Conservation (phyloP, 2,888 invertebrate species). For the Monochamus alternatus region DNA sequence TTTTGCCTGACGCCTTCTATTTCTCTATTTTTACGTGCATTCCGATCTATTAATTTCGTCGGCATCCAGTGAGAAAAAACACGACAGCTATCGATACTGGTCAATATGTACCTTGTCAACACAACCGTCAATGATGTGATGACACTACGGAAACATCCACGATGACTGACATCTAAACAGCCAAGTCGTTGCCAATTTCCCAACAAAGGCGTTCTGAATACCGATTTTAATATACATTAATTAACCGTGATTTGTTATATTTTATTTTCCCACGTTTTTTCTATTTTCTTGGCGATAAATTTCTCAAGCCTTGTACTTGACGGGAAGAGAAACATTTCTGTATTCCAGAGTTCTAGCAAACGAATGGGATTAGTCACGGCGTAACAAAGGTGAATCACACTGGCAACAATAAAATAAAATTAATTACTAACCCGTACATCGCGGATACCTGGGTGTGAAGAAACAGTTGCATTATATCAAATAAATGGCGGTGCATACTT, state of each 20-base stretch:
- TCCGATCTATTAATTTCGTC: too few relatives aligned
- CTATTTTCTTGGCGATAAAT: slow-evolving; percentile 4
- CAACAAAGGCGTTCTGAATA: background rate
- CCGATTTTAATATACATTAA: too few relatives aligned
- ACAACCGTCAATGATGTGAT: background rate
- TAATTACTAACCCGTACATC: background rate
- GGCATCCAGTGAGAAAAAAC: too few relatives aligned
- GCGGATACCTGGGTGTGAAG: too few relatives aligned
- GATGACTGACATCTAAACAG: background rate
- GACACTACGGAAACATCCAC: background rate
- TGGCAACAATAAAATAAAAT: background rate
- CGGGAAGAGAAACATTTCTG: background rate
- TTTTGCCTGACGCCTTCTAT: too few relatives aligned
- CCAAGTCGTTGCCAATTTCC: background rate
- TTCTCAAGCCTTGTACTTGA: background rate
- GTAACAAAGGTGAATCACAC: slow-evolving; percentile 1
- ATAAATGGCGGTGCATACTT: too few relatives aligned
- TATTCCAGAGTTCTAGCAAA: background rate
- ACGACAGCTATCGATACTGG: too few relatives aligned
- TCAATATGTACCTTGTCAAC: background rate
- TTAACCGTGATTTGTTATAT: background rate
- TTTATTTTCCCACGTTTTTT: background rate
- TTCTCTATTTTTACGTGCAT: too few relatives aligned
- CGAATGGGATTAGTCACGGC: background rate
- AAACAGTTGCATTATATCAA: too few relatives aligned